Percentiles rank a stretch among this genome's conserved stretches.
These are phyloP conservation scores for Spodoptera exigua DNA, from an alignment of 2,888 invertebrate species.

Conservation along the genomic window DNA sequence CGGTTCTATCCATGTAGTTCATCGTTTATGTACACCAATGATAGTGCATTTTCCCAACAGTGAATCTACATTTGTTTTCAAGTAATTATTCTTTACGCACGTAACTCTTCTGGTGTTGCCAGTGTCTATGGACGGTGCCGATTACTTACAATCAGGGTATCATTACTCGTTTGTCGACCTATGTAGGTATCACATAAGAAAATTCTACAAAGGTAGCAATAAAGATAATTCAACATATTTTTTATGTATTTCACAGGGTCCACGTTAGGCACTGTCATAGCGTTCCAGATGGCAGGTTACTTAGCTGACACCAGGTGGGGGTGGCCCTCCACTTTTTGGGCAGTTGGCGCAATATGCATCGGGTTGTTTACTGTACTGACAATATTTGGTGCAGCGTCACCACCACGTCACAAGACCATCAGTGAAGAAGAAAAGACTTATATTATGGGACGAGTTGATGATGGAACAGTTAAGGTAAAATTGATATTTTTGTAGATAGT, in stretches of 20 bases:
- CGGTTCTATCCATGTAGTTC: no score
- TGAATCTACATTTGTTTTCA: no score
- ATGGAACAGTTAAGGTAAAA: constrained; percentile 58
- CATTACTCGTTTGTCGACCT: no score
- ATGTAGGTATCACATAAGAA: no score
- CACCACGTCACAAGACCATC: constrained; percentile 80
- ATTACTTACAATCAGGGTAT: no score
- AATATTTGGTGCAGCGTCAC: constrained; percentile 83
- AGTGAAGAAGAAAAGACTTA: constrained; percentile 82
- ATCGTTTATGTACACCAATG: no score
- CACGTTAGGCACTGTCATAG: constrained; percentile 91
- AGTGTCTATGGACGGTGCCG: no score
- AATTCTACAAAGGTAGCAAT: no score
- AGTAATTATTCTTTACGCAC: no score
- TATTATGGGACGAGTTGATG: constrained; percentile 72
- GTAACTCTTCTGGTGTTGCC: no score
- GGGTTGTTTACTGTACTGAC: constrained; percentile 82
- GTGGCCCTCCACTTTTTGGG: constrained; percentile 92
- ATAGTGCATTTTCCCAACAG: no score
- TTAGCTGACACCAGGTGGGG: constrained; percentile 88
- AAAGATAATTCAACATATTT: background rate
- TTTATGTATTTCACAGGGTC: constrained; percentile 83
- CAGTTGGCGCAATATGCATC: constrained; percentile 86
- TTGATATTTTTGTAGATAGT: background rate
- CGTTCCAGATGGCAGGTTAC: constrained; percentile 90